Percentiles rank a stretch among this genome's conserved stretches.
phyloP scores from a whole-genome alignment of 1,140 invertebrate genomes.

The Odontomachus brunneus region DNA sequence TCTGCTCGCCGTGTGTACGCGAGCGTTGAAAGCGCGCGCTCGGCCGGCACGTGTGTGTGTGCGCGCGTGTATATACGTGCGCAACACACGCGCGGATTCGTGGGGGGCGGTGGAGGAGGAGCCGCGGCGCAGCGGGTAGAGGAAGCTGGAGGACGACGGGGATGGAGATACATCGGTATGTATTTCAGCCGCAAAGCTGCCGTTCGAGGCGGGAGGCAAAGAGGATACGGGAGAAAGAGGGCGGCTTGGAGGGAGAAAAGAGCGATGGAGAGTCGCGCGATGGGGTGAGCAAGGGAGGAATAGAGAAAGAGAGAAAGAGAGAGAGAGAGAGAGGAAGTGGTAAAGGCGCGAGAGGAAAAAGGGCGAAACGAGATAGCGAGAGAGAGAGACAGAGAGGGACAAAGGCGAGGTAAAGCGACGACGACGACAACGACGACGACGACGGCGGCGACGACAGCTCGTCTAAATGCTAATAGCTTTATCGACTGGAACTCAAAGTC shows the following conservation, averaged over 20 bases:
- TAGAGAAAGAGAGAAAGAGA: slow-evolving; percentile 33
- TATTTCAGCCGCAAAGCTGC: slow-evolving; percentile 77
- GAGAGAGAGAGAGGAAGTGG: slow-evolving; percentile 30
- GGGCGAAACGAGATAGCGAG: background rate
- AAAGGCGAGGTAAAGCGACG: slow-evolving; percentile 42
- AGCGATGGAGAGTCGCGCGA: background rate
- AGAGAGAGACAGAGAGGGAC: background rate
- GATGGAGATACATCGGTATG: slow-evolving; percentile 80
- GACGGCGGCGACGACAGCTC: slow-evolving; percentile 81
- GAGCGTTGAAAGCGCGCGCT: slow-evolving; percentile 41
- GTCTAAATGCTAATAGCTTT: slow-evolving; percentile 86
- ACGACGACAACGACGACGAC: background rate
- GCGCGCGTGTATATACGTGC: no score
- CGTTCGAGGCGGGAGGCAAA: slow-evolving; percentile 45
- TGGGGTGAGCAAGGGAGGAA: background rate
- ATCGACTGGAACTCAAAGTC: slow-evolving; percentile 82
- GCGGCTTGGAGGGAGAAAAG: slow-evolving; percentile 22
- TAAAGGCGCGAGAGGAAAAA: slow-evolving; percentile 47
- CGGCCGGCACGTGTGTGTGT: slow-evolving; percentile 9
- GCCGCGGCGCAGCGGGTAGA: background rate
- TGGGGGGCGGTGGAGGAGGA: slow-evolving; percentile 48
- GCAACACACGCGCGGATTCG: slow-evolving; percentile 25
- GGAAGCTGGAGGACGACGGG: slow-evolving; percentile 48
- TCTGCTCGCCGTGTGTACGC: slow-evolving; percentile 35
- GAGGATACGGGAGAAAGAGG: slow-evolving; percentile 54